Base-by-base conservation (phyloP, 2,888 invertebrate species). In the Phyto melanocephala region DNA sequence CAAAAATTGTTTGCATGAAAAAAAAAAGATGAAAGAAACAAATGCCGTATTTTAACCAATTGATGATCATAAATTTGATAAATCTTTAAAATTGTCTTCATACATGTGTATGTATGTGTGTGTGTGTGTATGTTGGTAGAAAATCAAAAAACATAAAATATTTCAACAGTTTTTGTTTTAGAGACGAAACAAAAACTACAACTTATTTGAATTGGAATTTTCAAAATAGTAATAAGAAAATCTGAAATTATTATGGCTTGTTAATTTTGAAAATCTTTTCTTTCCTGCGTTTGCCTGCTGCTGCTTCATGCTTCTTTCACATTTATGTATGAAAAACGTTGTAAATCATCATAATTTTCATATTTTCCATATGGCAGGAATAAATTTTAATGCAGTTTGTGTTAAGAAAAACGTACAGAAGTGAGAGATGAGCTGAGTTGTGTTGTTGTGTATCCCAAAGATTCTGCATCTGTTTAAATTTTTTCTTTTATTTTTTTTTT, bases 261-360 rank as follows among this genome's bases (percentile, higher is more conserved):
- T 77, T 81, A 81, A 77, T 72, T 81, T 77, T 60, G 4, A 37
- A 1, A 22, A 52, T 1, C 24, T 70, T 24, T 65, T 72, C 35
- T 52, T 56, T 50, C 1, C 56, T 42, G 17, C 35, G 4, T 20
- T 50, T n/a, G 70, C 45, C 71, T 56, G 10, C 68, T 33, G 7
- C 47, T 33, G 11, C 47, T 20, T 33, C 28, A 24, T 8, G 10
- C 22, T 17, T 65, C 35, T 47, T 2, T 15, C n/a, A 13, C n/a
- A 7, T 17, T 7, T 20, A 28, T 6, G 47, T 56, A 68, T 33
- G 47, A 54, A 75, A 6, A 79, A 75, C 28, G 80, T 70, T 81
- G 78, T 84, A 84, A 84, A 85, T 85, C 81, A 84, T 85, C 74
- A 88, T 87, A 87, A 88, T 88, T 88, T 88, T 88, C 88, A 89